phyloP scores from a whole-genome alignment of 2,113 vertebrate genomes.

The Marmota flaviventris region DNA sequence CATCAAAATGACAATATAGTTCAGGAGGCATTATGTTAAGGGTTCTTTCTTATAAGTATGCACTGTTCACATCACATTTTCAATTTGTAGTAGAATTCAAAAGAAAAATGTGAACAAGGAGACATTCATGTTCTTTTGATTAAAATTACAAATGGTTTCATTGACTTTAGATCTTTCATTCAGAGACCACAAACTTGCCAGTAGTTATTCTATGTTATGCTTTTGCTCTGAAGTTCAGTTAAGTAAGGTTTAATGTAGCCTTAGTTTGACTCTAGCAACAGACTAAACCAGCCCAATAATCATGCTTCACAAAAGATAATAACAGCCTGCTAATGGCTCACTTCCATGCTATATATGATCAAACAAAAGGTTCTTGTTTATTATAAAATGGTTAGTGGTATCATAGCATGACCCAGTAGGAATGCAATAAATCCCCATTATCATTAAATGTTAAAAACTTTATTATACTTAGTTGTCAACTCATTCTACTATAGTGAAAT shows the following conservation, averaged over 20 bases:
- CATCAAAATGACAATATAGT: constrained; percentile 7
- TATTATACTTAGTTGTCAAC: neutral
- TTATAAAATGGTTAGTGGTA: neutral
- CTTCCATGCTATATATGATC: neutral
- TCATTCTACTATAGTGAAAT: neutral
- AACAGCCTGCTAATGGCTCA: neutral
- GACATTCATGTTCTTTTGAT: neutral
- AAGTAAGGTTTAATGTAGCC: neutral
- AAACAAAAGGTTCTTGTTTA: neutral
- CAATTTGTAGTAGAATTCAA: neutral
- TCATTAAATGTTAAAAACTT: neutral
- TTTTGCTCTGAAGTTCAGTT: neutral
- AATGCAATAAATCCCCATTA: neutral
- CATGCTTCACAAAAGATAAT: neutral
- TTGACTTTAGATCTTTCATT: neutral
- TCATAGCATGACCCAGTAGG: neutral
- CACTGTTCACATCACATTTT: neutral
- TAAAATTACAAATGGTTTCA: constrained; percentile 4
- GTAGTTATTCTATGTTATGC: neutral
- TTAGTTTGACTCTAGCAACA: neutral
- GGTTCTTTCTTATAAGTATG: neutral
- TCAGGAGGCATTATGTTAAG: neutral
- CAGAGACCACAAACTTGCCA: neutral
- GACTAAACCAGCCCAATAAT: neutral
- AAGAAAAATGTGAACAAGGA: neutral